Conservation (phyloP, 2,113 vertebrate species). For the Antechinus flavipes region DNA sequence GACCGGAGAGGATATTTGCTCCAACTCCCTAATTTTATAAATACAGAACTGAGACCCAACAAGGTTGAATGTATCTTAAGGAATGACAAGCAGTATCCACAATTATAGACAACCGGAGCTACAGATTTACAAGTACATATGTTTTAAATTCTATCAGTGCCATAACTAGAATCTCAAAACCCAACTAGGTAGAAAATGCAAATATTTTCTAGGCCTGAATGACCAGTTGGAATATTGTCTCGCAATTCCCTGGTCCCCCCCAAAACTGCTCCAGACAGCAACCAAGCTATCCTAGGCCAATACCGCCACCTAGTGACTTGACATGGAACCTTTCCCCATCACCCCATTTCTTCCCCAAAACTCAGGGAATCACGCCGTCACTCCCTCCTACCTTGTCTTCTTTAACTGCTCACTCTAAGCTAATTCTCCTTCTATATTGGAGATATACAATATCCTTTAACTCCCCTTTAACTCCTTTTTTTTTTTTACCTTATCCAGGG, state of each 20-base stretch:
- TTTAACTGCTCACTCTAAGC: background rate
- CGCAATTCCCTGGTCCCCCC: background rate
- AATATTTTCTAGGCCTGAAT: background rate
- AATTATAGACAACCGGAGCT: background rate
- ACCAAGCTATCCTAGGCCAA: background rate
- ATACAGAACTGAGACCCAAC: background rate
- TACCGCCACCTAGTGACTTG: background rate
- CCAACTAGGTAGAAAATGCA: background rate
- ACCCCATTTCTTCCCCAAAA: background rate
- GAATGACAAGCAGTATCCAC: background rate
- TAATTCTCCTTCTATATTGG: background rate
- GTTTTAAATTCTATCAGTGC: background rate
- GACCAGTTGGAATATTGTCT: background rate
- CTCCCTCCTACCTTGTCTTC: background rate
- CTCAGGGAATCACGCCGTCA: background rate
- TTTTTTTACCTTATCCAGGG: background rate
- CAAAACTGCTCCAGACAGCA: background rate
- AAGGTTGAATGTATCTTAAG: background rate
- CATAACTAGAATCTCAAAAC: background rate
- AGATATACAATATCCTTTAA: background rate
- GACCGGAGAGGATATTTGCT: background rate
- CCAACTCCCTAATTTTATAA: background rate
- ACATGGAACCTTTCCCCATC: background rate
- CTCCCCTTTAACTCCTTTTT: background rate
- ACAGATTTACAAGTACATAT: background rate